phyloP scores from a whole-genome alignment of 2,888 invertebrate genomes.

The Athalia circularis region DNA sequence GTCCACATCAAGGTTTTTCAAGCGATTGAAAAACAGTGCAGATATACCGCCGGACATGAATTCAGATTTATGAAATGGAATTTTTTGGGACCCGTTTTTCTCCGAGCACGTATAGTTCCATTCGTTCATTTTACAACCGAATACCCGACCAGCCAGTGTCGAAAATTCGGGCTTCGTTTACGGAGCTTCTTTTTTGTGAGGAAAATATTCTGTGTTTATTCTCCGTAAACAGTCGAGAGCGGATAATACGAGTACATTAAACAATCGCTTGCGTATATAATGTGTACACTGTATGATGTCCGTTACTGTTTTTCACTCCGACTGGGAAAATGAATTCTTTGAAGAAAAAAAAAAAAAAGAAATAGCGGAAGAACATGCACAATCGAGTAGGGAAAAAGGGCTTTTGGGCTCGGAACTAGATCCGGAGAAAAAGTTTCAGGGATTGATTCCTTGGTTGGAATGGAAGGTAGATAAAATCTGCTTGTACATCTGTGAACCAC shows the following conservation, averaged over 20 bases:
- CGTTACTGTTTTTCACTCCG: background rate
- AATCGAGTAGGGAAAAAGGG: too few species aligned
- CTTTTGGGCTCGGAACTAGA: too few species aligned
- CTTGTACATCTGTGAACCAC: conserved; percentile 9
- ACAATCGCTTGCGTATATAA: background rate
- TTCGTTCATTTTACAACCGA: too few species aligned
- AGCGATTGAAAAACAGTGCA: background rate
- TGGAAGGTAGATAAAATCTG: background rate
- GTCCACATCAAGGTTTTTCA: background rate
- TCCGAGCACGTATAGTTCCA: too few species aligned
- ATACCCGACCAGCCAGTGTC: background rate
- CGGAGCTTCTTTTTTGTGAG: too few species aligned
- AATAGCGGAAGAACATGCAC: too few species aligned
- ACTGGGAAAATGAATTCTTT: background rate
- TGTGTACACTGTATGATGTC: background rate
- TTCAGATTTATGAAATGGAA: background rate
- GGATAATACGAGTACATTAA: background rate
- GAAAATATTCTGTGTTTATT: conserved; percentile 12
- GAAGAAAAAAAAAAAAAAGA: too few species aligned
- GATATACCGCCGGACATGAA: background rate
- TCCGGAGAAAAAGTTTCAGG: too few species aligned
- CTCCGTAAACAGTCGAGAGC: background rate
- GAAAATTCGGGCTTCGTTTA: background rate
- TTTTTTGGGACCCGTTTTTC: too few species aligned
- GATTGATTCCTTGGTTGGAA: background rate